Evolutionary conservation across 2,888 invertebrate species (phyloP).

Genomic region (Girardia tigrina): DNA sequence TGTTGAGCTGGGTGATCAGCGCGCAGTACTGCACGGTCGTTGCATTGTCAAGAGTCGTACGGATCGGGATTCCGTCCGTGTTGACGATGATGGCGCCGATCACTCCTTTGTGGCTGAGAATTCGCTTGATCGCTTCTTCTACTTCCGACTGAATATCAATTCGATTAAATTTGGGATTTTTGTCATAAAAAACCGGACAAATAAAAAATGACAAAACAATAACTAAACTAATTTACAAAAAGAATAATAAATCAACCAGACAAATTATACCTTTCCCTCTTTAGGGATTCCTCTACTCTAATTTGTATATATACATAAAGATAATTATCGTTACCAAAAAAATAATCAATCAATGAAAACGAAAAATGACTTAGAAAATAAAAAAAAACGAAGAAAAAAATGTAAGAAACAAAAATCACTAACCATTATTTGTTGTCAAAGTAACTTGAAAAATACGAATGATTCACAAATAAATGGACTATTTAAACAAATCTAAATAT

Average conservation of each 20-base stretch:
- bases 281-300: conserved; percentile 31
- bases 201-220: neutral
- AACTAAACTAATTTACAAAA: neutral
- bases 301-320: neutral
- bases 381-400: neutral
- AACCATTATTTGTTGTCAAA: conserved; percentile 14
- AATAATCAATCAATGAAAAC: neutral
- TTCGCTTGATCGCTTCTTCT: conserved; percentile 79
- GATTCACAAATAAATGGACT: too few relatives aligned
- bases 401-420: neutral
- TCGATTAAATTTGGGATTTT: neutral
- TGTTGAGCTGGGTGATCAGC: conserved; percentile 70
- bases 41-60: conserved; percentile 67
- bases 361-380: neutral
- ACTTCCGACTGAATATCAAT: conserved; percentile 57
- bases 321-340: neutral
- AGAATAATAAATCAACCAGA: neutral
- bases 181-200: neutral
- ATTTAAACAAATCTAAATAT: too few relatives aligned
- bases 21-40: conserved; percentile 85
- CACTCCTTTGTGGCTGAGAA: conserved; percentile 77
- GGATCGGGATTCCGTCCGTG: conserved; percentile 58
- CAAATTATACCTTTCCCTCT: conserved; percentile 32
- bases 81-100: conserved; percentile 82
- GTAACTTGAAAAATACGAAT: neutral